A percentile compares a stretch with the other conserved stretches of the same genome.
Conservation (phyloP, 2,888 invertebrate species). For the Cataglyphis cursor region DNA sequence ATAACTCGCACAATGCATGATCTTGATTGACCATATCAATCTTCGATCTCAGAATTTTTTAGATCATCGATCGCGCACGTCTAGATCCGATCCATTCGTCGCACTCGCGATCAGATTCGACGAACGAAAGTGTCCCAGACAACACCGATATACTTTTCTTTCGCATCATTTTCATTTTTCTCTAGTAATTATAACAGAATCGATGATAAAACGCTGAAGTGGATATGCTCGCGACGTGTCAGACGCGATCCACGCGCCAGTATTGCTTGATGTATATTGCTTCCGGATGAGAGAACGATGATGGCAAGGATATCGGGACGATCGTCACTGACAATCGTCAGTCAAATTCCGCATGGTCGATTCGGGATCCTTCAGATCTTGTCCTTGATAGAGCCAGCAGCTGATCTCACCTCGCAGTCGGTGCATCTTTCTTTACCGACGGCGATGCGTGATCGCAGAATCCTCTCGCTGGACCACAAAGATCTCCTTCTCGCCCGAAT, state of each 20-base stretch:
- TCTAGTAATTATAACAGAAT: neutral
- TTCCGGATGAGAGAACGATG: neutral
- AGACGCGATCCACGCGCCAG: constrained; percentile 17
- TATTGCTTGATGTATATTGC: constrained; percentile 44
- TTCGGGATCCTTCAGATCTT: neutral
- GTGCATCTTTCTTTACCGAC: constrained; percentile 14
- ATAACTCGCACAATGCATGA: neutral
- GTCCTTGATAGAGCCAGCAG: neutral
- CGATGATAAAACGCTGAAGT: constrained; percentile 2
- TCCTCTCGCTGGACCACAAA: constrained; percentile 20
- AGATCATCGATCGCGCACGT: neutral
- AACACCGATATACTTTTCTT: neutral
- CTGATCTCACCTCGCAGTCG: constrained; percentile 16
- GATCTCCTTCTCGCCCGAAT: neutral
- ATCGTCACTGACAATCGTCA: constrained; percentile 1
- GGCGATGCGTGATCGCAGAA: constrained; percentile 33
- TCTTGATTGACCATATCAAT: neutral
- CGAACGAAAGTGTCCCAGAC: neutral
- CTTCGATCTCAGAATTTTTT: neutral
- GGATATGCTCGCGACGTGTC: neutral
- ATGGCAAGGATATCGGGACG: neutral
- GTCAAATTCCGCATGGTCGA: neutral
- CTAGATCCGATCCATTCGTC: constrained; percentile 2
- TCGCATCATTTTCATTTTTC: neutral
- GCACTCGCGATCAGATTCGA: neutral